Conservation (phyloP, 2,888 invertebrate genomes). For the Amiota communis region DNA sequence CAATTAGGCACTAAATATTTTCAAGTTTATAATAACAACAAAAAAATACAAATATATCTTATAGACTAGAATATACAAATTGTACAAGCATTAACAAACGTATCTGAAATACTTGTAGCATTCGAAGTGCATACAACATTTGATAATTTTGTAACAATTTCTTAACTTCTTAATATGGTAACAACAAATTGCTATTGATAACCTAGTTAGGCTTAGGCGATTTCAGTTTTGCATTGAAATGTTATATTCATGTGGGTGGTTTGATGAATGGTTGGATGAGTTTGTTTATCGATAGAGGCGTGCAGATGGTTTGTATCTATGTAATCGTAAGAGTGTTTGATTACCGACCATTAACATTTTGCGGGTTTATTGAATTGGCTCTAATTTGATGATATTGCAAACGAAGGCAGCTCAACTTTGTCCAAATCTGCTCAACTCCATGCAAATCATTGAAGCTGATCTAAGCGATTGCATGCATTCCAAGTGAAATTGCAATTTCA, state of each 20-base stretch:
- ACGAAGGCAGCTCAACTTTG: too few relatives aligned
- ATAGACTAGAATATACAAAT: neutral
- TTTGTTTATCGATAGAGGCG: neutral
- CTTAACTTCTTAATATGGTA: too few relatives aligned
- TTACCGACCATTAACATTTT: neutral
- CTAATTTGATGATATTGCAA: slow-evolving; percentile 4
- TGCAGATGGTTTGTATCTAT: neutral
- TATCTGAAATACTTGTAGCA: neutral
- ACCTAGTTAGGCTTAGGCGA: neutral
- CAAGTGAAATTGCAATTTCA: slow-evolving; percentile 24
- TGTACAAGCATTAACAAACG: neutral
- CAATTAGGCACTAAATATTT: slow-evolving; percentile 23
- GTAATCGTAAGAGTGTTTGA: neutral
- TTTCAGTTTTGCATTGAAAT: neutral
- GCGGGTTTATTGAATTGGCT: neutral
- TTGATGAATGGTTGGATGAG: neutral
- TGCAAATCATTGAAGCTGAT: too few relatives aligned
- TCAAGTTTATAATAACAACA: slow-evolving; percentile 15
- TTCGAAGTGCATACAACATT: too few relatives aligned
- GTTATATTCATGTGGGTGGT: too few relatives aligned
- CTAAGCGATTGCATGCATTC: neutral
- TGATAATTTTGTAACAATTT: too few relatives aligned
- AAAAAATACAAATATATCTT: too few relatives aligned
- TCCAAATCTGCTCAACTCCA: too few relatives aligned
- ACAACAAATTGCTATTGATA: neutral